Evolutionary conservation across 37 sponge, comb jelly and placozoan species (phyloP), one percentile per base, ranked within the genome.

Genomic region (Aphrocallistes beatrix): DNA sequence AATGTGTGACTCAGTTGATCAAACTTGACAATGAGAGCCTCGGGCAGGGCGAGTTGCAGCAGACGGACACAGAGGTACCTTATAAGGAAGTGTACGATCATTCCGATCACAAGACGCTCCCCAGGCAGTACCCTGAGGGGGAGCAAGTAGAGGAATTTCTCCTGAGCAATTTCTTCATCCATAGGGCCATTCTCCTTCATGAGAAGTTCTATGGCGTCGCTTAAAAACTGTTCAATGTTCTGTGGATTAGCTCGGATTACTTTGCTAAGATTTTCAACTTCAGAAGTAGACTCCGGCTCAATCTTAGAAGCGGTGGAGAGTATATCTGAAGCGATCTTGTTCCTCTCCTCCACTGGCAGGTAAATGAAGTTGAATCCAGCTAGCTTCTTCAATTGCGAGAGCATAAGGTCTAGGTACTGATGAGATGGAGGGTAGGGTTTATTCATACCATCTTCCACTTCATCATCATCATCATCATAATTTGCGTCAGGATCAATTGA

Each of bases 21-120:
- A 23, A 19, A 45, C 23, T 84, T 60, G 34, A 60, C 75, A 60
- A 60, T 85, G 3, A 91, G 87, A 30, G 86, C 91, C 38, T 91
- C 91, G 17, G 91, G 89, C 37, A 86, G 83, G 82, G 85, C 75
- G 1, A 91, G 83, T 37, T 91, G 86, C 36, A 91, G 83, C 37
- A 91, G 86, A 23, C 84, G 38, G 51, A 81, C 82, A 39, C 51
- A 83, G 82, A 88, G 82, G 37, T 86, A 86, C 45, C 37, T 13
- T 16, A 86, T 87, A 40, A 89, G 50, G 81, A 83, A 88, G 39
- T 87, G 87, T 36, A 90, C 84, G 17, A 84, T 81, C 39, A 86
- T 81, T 42, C 81, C 47, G 36, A 86, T 81, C 16, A 86, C 86
- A 13, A 86, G 39, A 25, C 86, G 10, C 75, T 60, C 28, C 3